Percentiles rank a stretch among this genome's conserved stretches.
These are phyloP conservation scores for Prunella himalayana DNA, from an alignment of 2,113 vertebrate species.

Conservation along the genomic window DNA sequence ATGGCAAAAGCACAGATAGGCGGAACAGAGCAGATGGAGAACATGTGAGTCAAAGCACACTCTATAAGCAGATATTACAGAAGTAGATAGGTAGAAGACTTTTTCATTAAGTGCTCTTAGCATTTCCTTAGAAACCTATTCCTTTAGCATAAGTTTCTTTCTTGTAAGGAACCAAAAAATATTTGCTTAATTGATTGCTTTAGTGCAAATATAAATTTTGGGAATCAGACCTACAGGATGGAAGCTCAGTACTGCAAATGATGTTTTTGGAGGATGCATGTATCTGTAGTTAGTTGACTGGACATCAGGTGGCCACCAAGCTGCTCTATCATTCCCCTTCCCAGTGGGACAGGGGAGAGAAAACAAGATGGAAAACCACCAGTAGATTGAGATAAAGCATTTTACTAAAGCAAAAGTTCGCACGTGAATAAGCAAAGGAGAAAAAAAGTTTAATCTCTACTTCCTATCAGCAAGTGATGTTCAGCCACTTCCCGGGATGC, in stretches of 20 bases:
- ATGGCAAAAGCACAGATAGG: not conserved
- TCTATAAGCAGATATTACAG: not conserved
- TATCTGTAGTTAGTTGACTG: not conserved
- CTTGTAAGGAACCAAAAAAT: not conserved
- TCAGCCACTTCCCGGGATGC: not conserved
- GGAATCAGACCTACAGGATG: not conserved
- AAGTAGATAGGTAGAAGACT: not conserved
- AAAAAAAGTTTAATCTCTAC: not conserved
- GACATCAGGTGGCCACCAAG: not conserved
- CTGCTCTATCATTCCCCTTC: not conserved
- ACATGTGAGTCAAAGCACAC: not conserved
- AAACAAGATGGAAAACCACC: not conserved
- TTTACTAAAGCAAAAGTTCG: not conserved
- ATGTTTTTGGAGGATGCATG: not conserved
- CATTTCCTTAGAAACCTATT: not conserved
- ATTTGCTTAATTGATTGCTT: not conserved
- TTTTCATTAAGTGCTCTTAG: conserved; percentile 1
- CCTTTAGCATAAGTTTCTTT: not conserved
- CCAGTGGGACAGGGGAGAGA: not conserved
- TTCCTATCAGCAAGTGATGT: not conserved
- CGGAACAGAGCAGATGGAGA: conserved; percentile 32
- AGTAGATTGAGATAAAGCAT: not conserved
- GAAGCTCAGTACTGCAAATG: not conserved
- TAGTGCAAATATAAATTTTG: not conserved
- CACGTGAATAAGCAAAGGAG: not conserved